Percentiles rank a stretch among this genome's conserved stretches.
phyloP scores from a whole-genome alignment of 2,113 vertebrate genomes.

The Aythya baeri region DNA sequence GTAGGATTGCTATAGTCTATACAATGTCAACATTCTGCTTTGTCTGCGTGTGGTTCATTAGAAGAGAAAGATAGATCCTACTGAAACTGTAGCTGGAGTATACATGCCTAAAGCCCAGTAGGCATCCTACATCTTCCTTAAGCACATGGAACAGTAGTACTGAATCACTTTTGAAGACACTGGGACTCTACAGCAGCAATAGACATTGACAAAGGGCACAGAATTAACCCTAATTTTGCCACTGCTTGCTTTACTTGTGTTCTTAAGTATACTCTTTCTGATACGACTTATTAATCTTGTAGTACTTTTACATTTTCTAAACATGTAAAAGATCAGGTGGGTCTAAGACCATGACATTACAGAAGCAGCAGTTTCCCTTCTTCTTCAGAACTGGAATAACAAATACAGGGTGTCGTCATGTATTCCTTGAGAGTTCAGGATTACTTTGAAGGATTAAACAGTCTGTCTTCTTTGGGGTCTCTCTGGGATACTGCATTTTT shows the following conservation, averaged over 20 bases:
- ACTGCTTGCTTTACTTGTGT: background rate
- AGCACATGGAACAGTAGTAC: background rate
- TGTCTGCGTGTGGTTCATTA: background rate
- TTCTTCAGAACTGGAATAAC: background rate
- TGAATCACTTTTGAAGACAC: background rate
- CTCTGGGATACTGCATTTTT: background rate
- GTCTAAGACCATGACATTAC: background rate
- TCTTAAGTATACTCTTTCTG: background rate
- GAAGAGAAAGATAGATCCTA: background rate
- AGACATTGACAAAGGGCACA: background rate
- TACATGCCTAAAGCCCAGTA: background rate
- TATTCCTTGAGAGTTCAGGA: background rate
- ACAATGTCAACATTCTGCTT: background rate
- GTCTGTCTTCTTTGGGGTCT: background rate
- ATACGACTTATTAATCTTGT: background rate
- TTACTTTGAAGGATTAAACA: background rate
- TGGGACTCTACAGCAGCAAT: background rate
- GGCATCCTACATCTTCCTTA: background rate
- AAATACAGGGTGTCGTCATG: background rate
- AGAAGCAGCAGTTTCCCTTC: background rate
- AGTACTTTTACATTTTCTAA: background rate
- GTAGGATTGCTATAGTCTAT: background rate
- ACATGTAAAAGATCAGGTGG: background rate
- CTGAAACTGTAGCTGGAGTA: background rate
- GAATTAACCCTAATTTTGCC: background rate